Percentiles rank a stretch among this genome's conserved stretches.
Conservation (phyloP, 2,888 invertebrate species). For the Hypolimnas misippus region DNA sequence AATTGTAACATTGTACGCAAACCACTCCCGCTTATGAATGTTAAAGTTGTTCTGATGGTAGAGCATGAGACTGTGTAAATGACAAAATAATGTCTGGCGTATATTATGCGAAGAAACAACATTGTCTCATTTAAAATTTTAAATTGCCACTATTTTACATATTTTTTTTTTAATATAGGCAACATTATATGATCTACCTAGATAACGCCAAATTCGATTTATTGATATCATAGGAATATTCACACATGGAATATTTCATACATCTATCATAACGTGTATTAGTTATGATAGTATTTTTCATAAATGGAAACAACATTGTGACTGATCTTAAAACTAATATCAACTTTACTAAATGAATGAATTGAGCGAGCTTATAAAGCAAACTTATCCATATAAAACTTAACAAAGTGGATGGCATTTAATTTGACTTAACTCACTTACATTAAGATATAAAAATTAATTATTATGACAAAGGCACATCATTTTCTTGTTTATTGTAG, state of each 20-base stretch:
- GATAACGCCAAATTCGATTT: slow-evolving; percentile 25
- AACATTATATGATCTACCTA: slow-evolving; percentile 28
- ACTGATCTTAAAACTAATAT: slow-evolving; percentile 67
- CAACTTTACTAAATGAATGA: slow-evolving; percentile 76
- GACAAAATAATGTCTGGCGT: slow-evolving; percentile 64
- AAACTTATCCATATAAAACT: slow-evolving; percentile 80
- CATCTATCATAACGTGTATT: slow-evolving; percentile 22
- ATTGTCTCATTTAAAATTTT: slow-evolving; percentile 63
- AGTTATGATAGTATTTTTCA: slow-evolving; percentile 29
- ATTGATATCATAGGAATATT: slow-evolving; percentile 16
- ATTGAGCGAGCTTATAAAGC: slow-evolving; percentile 82
- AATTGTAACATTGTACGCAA: slow-evolving; percentile 70
- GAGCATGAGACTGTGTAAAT: slow-evolving; percentile 73
- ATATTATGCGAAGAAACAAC: slow-evolving; percentile 65
- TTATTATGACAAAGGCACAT: slow-evolving; percentile 81
- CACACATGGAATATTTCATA: slow-evolving; percentile 18
- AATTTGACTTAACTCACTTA: slow-evolving; percentile 84
- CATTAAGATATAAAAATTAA: slow-evolving; percentile 69
- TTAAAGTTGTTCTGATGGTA: slow-evolving; percentile 70
- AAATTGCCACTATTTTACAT: slow-evolving; percentile 64
- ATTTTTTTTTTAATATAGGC: slow-evolving; percentile 44
- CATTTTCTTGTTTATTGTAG: slow-evolving; percentile 67
- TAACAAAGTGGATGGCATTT: slow-evolving; percentile 84
- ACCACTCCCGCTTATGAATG: slow-evolving; percentile 77
- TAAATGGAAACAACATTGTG: slow-evolving; percentile 58